These are phyloP conservation scores for Siphamia tubifer DNA, from an alignment of 2,113 vertebrate genomes.

Conservation along the genomic window DNA sequence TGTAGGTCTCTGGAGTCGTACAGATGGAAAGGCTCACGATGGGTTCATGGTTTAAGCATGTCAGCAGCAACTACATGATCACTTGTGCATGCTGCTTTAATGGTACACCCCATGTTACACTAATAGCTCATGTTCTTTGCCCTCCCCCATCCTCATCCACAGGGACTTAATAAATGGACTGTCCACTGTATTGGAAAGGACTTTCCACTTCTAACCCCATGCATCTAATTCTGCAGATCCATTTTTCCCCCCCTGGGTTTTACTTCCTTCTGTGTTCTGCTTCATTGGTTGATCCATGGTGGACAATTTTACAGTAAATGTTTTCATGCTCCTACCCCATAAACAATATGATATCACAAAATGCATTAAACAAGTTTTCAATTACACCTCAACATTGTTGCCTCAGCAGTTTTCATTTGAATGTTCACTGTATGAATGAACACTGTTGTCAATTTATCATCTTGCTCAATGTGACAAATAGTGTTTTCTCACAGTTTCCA, in stretches of 20 bases:
- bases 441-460: constrained; percentile 34
- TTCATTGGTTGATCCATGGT: constrained; percentile 49
- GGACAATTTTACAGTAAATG: constrained; percentile 55
- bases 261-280: constrained; percentile 34
- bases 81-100: constrained; percentile 62
- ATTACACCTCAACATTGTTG: constrained; percentile 8
- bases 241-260: constrained; percentile 13
- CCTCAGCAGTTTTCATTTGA: constrained; percentile 32
- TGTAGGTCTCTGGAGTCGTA: constrained; percentile 23
- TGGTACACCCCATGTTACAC: constrained; percentile 45
- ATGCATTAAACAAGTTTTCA: constrained; percentile 14
- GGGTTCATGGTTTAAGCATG: constrained; percentile 49
- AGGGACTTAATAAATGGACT: constrained; percentile 51
- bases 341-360: constrained; percentile 32
- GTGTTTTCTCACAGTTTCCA: constrained; percentile 31
- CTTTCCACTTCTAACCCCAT: constrained; percentile 29
- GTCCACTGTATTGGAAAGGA: constrained; percentile 45
- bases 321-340: constrained; percentile 36
- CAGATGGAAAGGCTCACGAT: constrained; percentile 5
- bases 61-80: constrained; percentile 49
- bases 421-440: neutral
- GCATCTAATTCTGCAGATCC: constrained; percentile 33
- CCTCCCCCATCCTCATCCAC: constrained; percentile 15
- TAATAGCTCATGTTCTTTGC: constrained; percentile 47
- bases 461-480: constrained; percentile 22